Evolutionary conservation across 2,113 vertebrate genomes (phyloP).

Genomic region (Dipodomys stephensi): DNA sequence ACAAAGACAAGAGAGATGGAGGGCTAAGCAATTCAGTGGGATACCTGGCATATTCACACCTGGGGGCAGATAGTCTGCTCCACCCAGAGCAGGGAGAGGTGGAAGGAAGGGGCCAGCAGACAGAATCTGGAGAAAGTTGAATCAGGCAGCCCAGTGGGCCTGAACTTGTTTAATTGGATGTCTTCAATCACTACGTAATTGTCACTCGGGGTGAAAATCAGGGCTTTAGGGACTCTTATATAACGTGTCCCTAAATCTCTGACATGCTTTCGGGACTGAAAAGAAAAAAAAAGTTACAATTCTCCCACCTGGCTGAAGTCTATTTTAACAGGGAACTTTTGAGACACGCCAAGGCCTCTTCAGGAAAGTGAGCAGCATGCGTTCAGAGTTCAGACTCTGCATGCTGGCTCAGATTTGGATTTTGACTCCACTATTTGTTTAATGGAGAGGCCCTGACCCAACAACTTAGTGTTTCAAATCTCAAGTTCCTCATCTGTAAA

Average conservation of each 20-base stretch:
- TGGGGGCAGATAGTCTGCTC: neutral
- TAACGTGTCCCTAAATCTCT: neutral
- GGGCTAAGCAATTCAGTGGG: neutral
- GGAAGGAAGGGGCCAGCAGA: neutral
- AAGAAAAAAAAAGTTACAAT: neutral
- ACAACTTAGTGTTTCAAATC: neutral
- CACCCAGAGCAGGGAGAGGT: neutral
- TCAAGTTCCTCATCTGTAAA: neutral
- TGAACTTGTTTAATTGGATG: neutral
- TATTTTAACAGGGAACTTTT: neutral
- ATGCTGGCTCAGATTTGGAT: neutral
- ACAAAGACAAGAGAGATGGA: neutral
- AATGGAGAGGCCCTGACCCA: neutral
- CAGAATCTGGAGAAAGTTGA: neutral
- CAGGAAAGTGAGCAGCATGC: neutral
- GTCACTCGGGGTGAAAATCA: neutral
- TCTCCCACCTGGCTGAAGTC: neutral
- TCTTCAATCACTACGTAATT: neutral
- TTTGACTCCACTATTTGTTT: neutral
- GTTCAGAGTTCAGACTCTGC: neutral
- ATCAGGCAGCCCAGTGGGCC: neutral
- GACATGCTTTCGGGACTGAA: neutral
- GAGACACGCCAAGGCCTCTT: neutral
- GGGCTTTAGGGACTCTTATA: neutral
- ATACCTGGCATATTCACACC: neutral